Conservation (phyloP, 2,797 vertebrate genomes). For the Ctenopoma kingsleyae region DNA sequence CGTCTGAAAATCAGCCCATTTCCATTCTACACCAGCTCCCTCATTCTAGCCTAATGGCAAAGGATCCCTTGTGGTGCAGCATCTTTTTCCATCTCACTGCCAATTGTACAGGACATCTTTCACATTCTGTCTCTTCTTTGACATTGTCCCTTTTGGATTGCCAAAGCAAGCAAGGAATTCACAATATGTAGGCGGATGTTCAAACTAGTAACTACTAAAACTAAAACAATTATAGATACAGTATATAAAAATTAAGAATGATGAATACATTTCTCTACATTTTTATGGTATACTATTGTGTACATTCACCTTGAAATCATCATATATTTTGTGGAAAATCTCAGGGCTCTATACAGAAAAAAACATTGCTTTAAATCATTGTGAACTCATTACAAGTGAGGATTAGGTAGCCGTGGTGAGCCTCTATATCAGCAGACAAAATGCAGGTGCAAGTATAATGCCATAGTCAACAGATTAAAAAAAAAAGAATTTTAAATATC, state of each 20-base stretch:
- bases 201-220: slow-evolving; percentile 35
- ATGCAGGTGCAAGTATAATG: slow-evolving; percentile 46
- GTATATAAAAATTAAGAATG: slow-evolving; percentile 3
- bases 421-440: slow-evolving; percentile 32
- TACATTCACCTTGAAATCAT: neutral
- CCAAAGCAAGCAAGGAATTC: slow-evolving; percentile 57
- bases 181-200: slow-evolving; percentile 43
- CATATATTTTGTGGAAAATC: neutral
- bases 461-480: slow-evolving; percentile 60
- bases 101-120: slow-evolving; percentile 77
- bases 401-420: slow-evolving; percentile 29
- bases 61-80: slow-evolving; percentile 72
- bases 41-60: slow-evolving; percentile 70
- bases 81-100: slow-evolving; percentile 75
- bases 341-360: neutral
- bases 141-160: slow-evolving; percentile 63
- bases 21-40: slow-evolving; percentile 73
- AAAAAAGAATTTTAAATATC: slow-evolving; percentile 67
- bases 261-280: neutral
- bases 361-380: slow-evolving; percentile 35
- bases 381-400: slow-evolving; percentile 50
- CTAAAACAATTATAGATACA: neutral
- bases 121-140: slow-evolving; percentile 72
- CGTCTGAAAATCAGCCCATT: slow-evolving; percentile 74
- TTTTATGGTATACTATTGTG: neutral